phyloP scores from a whole-genome alignment of 2,797 vertebrate genomes.

The Etheostoma perlongum region DNA sequence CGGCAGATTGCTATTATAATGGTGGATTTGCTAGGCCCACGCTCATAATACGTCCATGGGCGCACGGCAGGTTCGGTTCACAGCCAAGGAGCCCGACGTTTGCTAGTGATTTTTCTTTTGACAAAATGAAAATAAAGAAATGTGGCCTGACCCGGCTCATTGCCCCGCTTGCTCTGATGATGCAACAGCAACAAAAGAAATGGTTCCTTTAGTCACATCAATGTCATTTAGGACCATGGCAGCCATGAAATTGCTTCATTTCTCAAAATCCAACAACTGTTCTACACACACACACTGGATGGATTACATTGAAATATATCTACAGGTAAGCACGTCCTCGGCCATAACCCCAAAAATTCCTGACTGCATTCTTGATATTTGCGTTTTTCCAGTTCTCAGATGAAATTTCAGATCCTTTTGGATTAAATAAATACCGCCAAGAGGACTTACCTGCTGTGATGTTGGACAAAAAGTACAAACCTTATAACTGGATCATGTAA shows the following conservation, averaged over 20 bases:
- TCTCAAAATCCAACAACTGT: neutral
- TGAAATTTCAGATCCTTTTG: neutral
- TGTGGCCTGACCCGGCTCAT: neutral
- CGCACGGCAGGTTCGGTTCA: too few species aligned
- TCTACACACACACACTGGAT: neutral
- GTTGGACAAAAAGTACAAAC: neutral
- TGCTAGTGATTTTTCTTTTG: too few species aligned
- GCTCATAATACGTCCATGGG: too few species aligned
- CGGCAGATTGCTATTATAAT: too few species aligned
- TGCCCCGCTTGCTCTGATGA: conserved; percentile 24
- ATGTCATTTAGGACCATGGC: conserved; percentile 10
- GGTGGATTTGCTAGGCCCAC: too few species aligned
- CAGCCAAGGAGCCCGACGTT: too few species aligned
- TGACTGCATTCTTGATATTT: neutral
- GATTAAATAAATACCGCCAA: neutral
- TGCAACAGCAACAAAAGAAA: conserved; percentile 32
- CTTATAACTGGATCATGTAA: neutral
- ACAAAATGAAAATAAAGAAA: too few species aligned
- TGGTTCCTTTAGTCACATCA: conserved; percentile 21
- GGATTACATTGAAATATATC: conserved; percentile 4
- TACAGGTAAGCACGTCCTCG: neutral
- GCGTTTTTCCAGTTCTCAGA: neutral
- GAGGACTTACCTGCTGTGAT: neutral
- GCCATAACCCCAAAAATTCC: neutral
- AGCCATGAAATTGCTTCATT: conserved; percentile 34